Base-by-base conservation (phyloP, 1,140 invertebrate genomes). In the Drosophila repletoides region DNA sequence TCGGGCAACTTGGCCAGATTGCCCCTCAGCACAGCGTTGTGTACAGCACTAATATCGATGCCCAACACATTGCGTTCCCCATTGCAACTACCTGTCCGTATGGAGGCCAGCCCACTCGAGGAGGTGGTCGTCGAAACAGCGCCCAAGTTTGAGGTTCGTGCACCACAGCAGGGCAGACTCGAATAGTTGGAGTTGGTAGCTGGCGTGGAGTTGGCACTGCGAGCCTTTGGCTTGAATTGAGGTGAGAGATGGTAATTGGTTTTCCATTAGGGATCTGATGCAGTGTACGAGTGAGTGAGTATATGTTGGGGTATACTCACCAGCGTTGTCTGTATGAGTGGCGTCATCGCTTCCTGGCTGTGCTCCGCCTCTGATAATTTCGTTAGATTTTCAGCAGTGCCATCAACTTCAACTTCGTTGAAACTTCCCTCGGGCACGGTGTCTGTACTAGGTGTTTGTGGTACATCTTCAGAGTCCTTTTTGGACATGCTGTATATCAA, bases 1-100 rank as follows among this genome's bases (percentile, higher is more conserved):
- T 90, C 89, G 53, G 89, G 89, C 48, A 90, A 38, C 34, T 81
- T 88, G 15, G 89, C 84, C 34, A 89, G 55, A 22, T 90, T 83
- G 14, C 89, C 89, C 19, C 81, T 65, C 10, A 90, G 59, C 15
- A 90, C 89, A 5, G 89, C 89, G 76, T 90, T 88, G 48, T 90
- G 89, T 15, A 90, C 89, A 43, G 89, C 89, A 48, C 77, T 90
- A 19, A 90, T 90, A 58, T 88, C 87, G 48, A 90, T 90, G 48
- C 89, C 89, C 28, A 90, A 46, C 19, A 52, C 72, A 52, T 90
- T 90, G 3, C 89, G 69, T 3, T 88, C 89, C 17, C 75, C 81
- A 64, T 88, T 88, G 48, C 83, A 89, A 59, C 88, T 89, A 19
- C 84, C 73, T 7, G 69, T 48, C 24, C 58, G 68, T n/a, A 53